Conservation (phyloP, 2,113 vertebrate species). For the Sphaerodactylus townsendi region DNA sequence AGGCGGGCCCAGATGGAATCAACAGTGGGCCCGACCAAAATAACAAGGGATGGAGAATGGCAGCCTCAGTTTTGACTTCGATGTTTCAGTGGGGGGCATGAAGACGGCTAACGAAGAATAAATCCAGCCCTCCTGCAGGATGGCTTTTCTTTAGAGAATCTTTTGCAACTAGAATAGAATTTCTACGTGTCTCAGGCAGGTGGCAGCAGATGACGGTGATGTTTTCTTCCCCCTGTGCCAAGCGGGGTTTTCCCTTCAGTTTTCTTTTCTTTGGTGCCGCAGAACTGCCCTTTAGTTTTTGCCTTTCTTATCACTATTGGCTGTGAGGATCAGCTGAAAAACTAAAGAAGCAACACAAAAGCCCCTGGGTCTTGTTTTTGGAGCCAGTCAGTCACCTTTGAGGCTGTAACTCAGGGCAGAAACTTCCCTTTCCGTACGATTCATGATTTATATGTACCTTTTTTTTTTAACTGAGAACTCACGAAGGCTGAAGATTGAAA, state of each 20-base stretch:
- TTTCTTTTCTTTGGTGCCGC: neutral
- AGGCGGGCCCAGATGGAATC: no score
- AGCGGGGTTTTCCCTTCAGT: neutral
- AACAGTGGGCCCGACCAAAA: no score
- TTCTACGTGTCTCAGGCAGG: slow-evolving; percentile 31
- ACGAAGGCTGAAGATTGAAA: neutral
- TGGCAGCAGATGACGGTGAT: slow-evolving; percentile 50
- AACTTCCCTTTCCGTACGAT: neutral
- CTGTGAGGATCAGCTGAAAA: neutral
- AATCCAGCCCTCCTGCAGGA: no score
- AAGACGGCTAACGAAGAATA: neutral
- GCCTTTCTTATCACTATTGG: neutral
- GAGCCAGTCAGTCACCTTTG: neutral
- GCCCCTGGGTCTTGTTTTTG: neutral
- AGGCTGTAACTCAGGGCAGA: neutral
- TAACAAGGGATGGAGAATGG: no score
- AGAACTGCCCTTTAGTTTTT: neutral
- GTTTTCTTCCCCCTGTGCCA: neutral
- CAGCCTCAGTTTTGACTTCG: no score
- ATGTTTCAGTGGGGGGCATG: no score
- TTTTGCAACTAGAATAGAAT: neutral
- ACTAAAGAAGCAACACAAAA: neutral
- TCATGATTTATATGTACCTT: neutral
- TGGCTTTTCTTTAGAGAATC: neutral
- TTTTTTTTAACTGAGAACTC: neutral